Evolutionary conservation across 1,140 invertebrate genomes (phyloP), one percentile per base, ranked within the genome.

Genomic region (Danaus plexippus): DNA sequence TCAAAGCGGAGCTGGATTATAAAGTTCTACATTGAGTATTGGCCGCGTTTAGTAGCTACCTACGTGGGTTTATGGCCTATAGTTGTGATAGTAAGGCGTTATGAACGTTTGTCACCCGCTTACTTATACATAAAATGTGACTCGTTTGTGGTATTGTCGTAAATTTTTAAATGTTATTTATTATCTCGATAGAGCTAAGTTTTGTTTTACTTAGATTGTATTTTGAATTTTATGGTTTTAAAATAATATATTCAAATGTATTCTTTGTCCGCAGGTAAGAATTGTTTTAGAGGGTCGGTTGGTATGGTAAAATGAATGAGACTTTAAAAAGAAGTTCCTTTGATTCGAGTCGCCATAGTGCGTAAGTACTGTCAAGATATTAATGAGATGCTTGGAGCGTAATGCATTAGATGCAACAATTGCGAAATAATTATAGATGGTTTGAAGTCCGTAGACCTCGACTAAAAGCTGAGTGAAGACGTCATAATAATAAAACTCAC

Each of bases 1-100:
- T 67, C 64, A 66, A 72, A 63, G 68, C 65, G 59, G 66, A 59
- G 65, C 64, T 64, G 61, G 61, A 75, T 68, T 75, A 72, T 75
- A 72, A 72, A 75, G 66, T 70, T 63, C 52, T 62, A 68, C 64
- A 65, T 61, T 54, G 54, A 57, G 18, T 43, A 56, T 63, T 61
- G 45, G 11, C 47, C 47, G 60, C 51, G 52, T 63, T 66, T 66
- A 58, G 67, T 56, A 57, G 62, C 61, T 64, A 64, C 57, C 54
- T 61, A 43, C 57, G 54, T 61, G 64, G 57, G 61, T 67, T 68
- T 68, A 71, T 64, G 58, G 61, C 59, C 62, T 61, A 63, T 64
- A 54, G 63, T 70, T 64, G 60, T 65, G 62, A 67, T 69, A 69
- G 67, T 66, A 62, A 43, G 66, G 59, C 61, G 54, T 64, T 63